phyloP scores from a whole-genome alignment of 2,113 vertebrate species.

The Pleuronectes platessa region DNA sequence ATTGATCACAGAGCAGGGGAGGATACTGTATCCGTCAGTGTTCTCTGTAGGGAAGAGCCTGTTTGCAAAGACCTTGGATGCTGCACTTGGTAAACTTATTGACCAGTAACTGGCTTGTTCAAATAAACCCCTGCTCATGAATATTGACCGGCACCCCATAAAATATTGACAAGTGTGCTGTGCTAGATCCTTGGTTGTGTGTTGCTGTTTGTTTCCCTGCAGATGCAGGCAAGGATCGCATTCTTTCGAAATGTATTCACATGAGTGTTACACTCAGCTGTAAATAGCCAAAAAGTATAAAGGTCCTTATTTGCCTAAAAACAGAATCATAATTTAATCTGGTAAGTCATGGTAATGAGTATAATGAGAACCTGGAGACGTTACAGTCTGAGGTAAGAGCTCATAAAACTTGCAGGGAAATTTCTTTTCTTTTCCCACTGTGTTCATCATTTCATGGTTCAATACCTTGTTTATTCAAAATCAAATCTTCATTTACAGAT shows the following conservation, averaged over 20 bases:
- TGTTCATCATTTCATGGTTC: not conserved
- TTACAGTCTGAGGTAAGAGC: not conserved
- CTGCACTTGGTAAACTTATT: constrained; percentile 63
- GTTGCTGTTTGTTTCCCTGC: constrained; percentile 17
- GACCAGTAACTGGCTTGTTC: constrained; percentile 57
- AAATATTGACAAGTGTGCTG: constrained; percentile 49
- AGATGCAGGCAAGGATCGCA: not conserved
- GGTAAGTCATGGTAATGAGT: not conserved
- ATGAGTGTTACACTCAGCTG: not conserved
- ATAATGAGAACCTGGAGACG: not conserved
- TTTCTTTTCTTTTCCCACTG: not conserved
- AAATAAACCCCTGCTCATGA: constrained; percentile 56
- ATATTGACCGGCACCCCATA: constrained; percentile 54
- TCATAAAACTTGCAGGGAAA: not conserved
- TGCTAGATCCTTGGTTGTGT: constrained; percentile 17
- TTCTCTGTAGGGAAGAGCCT: constrained; percentile 21
- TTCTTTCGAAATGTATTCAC: constrained; percentile 5
- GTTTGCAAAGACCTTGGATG: constrained; percentile 54
- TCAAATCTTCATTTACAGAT: constrained; percentile 14
- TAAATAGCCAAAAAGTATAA: not conserved
- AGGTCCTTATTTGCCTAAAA: not conserved
- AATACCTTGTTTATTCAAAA: constrained; percentile 1
- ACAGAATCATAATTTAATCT: not conserved
- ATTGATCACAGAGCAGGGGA: constrained; percentile 45
- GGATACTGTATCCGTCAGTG: constrained; percentile 27